Evolutionary conservation across 2,888 invertebrate genomes (phyloP), one percentile per base, ranked within the genome.

Genomic region (Drosophila atripex): DNA sequence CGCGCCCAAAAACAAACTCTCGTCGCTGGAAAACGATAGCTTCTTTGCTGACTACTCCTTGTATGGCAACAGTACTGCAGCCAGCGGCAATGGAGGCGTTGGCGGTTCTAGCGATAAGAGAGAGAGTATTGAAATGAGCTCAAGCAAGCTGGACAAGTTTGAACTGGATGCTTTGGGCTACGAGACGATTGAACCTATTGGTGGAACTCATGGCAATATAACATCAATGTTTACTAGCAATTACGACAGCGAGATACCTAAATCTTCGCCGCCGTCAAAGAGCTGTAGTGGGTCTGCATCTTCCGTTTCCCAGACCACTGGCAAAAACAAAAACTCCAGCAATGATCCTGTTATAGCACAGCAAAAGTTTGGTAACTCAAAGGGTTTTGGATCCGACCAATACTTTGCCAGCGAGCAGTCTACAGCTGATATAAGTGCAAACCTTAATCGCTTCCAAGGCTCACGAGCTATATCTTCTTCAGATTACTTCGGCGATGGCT

Each of bases 381-480:
- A 99, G 92, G 97, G 98, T 12, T 99, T 99, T 89, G 99, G 99
- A 64, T 99, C 99, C 0, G 98, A 98, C 89, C 98, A 98, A 93
- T 99, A 95, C 93, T 99, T 99, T 91, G 96, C 96, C 7, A 96
- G 95, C 83, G 93, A 93, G 68, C 90, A 91, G 63, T 77, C 78
- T 14, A 92, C 93, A 85, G 49, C 76, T n/a, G 85, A 88, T 53
- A 56, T 77, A 2, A 80, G 85, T 39, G 75, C 77, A 12, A 94
- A 93, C 91, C 91, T 95, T 14, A 89, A 91, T 50, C 93, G 98
- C 76, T 99, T 99, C 93, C 97, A 98, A 92, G 99, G 99, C 68
- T 97, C 97, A 82, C 95, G 94, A 75, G 96, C 97, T 92, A 99
- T 99, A 92, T 99, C 99, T 23, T 99, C 98, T 18, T 96, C 98